phyloP scores from a whole-genome alignment of 2,797 vertebrate genomes.

The Coilia nasus region DNA sequence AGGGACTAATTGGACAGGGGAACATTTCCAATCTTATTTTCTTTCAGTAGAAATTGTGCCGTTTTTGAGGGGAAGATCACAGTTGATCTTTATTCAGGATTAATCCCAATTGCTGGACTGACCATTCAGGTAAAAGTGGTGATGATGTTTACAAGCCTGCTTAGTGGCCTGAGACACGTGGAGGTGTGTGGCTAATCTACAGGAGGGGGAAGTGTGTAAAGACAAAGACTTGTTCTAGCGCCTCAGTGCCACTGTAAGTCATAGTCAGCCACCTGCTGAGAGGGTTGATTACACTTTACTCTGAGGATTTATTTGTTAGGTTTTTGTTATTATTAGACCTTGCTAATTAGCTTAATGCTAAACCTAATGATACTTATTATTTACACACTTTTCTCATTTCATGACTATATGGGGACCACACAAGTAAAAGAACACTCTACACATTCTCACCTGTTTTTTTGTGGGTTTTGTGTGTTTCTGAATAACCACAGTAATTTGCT shows the following conservation, averaged over 20 bases:
- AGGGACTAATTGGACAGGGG: constrained; percentile 7
- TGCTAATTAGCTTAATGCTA: not conserved
- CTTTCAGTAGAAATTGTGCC: not conserved
- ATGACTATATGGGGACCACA: not conserved
- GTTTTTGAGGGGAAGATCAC: not conserved
- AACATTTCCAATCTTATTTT: not conserved
- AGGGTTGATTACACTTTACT: not conserved
- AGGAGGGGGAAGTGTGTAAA: not conserved
- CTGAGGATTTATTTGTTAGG: not conserved
- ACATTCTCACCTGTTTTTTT: not conserved
- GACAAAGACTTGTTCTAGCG: not conserved
- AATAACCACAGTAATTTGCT: not conserved
- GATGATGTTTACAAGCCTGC: not conserved
- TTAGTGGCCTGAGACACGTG: not conserved
- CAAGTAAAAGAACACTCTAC: not conserved
- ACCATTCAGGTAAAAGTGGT: constrained; percentile 13
- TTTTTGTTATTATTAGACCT: not conserved
- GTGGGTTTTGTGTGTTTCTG: not conserved
- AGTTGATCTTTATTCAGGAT: constrained; percentile 13
- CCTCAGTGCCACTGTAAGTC: not conserved
- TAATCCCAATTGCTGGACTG: not conserved
- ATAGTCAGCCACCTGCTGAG: not conserved
- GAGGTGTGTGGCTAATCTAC: not conserved
- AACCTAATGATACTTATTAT: not conserved
- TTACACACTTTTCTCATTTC: not conserved